Base-by-base conservation (phyloP, 2,888 invertebrate genomes). In the Podabrus alpinus region DNA sequence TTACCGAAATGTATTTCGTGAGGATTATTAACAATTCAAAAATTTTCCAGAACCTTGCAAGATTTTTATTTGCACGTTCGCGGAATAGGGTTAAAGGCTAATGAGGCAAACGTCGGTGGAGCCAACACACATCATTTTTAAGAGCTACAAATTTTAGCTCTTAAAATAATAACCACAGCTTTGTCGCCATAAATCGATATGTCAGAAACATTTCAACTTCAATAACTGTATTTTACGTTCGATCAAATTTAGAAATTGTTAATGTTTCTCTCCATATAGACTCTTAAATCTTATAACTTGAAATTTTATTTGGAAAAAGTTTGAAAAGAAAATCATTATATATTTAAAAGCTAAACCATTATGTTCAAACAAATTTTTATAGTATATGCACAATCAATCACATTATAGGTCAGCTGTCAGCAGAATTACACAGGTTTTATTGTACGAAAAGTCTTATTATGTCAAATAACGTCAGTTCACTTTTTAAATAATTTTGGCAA, bases 81-180 rank as follows among this genome's bases (percentile, higher is more conserved):
- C n/a, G 13, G 45, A n/a, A 45, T 7, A n/a, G 45, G 45, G 45
- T 45, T 45, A 45, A 45, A 45, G 45, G 45, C 45, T 45, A 45
- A 45, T 45, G 45, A 45, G 29, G 45, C n/a, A 45, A 45, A 45
- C 45, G 45, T n/a, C n/a, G n/a, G 45, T 45, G 1, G 15, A 11
- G 19, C 25, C 59, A 16, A 72, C 59, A 70, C 76, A 74, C 75
- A 78, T 72, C 75, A 77, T 76, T 76, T 78, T 74, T 70, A 78
- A 79, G 77, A 73, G 72, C 77, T 77, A 79, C 79, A 79, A 79
- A 79, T 78, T 74, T 68, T 60, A 67, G 73, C 79, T 76, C 77
- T 79, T 79, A 79, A 78, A 78, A 79, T 79, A 79, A 79, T 78
- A 78, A 78, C 75, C 66, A 59, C 69, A 73, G 72, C 60, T 76